Evolutionary conservation across 2,113 vertebrate genomes (phyloP).

Genomic region (Neotragus pygmaeus): DNA sequence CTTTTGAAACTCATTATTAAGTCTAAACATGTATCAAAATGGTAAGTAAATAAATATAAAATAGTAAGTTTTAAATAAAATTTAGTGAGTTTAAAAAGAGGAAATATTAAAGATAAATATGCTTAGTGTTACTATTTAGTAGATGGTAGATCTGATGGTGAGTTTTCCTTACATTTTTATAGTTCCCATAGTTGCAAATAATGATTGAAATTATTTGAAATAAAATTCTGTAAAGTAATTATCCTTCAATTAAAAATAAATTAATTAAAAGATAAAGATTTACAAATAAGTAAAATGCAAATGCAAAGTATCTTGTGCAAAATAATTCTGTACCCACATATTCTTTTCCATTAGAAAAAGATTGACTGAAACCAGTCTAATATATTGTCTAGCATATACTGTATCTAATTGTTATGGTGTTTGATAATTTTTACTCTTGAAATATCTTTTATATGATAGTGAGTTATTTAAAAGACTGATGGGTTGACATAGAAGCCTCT

Average conservation of each 20-base stretch:
- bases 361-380: not conserved
- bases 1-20: not conserved
- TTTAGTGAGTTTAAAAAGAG: not conserved
- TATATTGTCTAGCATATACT: not conserved
- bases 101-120: not conserved
- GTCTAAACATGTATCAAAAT: not conserved
- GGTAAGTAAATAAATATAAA: not conserved
- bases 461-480: not conserved
- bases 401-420: not conserved
- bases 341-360: not conserved
- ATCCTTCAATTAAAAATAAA: not conserved
- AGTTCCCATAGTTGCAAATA: not conserved
- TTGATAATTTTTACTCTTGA: not conserved
- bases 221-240: not conserved
- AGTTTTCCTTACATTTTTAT: not conserved
- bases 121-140: not conserved
- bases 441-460: not conserved
- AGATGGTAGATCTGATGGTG: not conserved
- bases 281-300: not conserved
- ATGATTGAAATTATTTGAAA: not conserved
- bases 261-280: not conserved
- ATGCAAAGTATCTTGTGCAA: not conserved
- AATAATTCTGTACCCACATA: not conserved
- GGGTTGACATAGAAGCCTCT: not conserved
- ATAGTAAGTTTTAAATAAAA: not conserved